These are phyloP conservation scores for Tursiops truncatus DNA, from an alignment of 2,113 vertebrate species.

Conservation along the genomic window DNA sequence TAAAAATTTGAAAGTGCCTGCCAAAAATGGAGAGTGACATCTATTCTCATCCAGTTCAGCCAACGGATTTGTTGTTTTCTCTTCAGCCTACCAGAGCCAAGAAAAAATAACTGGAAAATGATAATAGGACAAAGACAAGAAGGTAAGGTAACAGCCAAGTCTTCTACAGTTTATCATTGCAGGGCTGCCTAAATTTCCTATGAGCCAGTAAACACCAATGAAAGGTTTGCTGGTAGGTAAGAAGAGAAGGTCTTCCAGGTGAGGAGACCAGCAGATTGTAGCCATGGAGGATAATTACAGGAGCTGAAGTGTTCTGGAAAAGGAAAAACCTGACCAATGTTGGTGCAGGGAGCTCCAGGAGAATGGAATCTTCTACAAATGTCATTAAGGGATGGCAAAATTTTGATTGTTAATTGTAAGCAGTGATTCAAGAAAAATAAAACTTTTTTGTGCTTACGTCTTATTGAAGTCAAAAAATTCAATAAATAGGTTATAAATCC, in stretches of 20 bases:
- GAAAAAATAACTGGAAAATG: slow-evolving; percentile 24
- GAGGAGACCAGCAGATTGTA: background rate
- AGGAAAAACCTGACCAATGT: background rate
- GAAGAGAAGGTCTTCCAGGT: background rate
- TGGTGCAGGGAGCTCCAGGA: background rate
- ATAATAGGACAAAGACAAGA: background rate
- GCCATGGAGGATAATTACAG: background rate
- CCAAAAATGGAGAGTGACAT: background rate
- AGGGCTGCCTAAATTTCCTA: background rate
- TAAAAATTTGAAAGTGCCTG: background rate
- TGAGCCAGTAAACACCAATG: background rate
- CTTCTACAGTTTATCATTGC: background rate
- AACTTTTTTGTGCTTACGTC: background rate
- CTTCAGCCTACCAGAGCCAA: background rate
- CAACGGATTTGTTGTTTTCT: background rate
- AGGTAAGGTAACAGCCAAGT: background rate
- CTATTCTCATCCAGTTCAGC: background rate
- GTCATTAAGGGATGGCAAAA: background rate
- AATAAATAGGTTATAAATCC: background rate
- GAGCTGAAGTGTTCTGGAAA: background rate
- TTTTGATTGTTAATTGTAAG: background rate
- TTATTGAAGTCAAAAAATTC: background rate
- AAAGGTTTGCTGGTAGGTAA: background rate
- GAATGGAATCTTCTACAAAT: background rate
- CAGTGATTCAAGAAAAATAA: background rate